phyloP scores from a whole-genome alignment of 2,113 vertebrate genomes.

The Dasyornis broadbenti region DNA sequence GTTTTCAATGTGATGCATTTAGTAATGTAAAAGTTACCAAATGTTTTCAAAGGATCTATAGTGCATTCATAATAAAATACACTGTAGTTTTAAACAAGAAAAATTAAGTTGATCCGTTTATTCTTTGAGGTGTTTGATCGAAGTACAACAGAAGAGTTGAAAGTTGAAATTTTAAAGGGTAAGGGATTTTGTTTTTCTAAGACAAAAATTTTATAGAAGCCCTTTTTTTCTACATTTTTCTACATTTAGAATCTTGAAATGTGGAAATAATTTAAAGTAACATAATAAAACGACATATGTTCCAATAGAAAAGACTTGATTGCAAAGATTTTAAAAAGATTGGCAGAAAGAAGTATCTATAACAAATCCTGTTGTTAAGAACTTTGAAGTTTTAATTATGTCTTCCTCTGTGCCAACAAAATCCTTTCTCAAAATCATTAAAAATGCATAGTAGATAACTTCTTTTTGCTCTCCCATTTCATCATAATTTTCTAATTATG shows the following conservation, averaged over 20 bases:
- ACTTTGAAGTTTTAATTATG: not conserved
- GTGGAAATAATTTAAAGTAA: not conserved
- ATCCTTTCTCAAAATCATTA: not conserved
- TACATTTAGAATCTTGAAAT: not conserved
- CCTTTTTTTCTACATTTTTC: not conserved
- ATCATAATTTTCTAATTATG: not conserved
- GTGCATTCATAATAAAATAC: not conserved
- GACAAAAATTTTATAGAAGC: not conserved
- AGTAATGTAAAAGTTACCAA: not conserved
- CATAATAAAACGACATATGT: accelerated
- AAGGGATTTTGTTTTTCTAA: not conserved
- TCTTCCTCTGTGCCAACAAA: not conserved
- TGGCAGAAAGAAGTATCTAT: not conserved
- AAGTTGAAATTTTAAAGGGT: not conserved
- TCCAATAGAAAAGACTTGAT: not conserved
- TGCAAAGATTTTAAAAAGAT: not conserved
- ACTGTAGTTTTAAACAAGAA: not conserved
- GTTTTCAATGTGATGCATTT: not conserved
- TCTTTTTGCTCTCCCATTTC: not conserved
- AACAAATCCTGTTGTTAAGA: not conserved
- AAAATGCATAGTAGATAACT: not conserved
- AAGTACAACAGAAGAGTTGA: not conserved
- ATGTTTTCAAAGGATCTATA: not conserved
- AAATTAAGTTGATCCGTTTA: not conserved
- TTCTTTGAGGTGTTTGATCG: not conserved